Percentiles rank a stretch among this genome's conserved stretches.
These are phyloP conservation scores for Caenorhabditis macrosperma DNA, from an alignment of 2,888 invertebrate genomes.

Conservation along the genomic window DNA sequence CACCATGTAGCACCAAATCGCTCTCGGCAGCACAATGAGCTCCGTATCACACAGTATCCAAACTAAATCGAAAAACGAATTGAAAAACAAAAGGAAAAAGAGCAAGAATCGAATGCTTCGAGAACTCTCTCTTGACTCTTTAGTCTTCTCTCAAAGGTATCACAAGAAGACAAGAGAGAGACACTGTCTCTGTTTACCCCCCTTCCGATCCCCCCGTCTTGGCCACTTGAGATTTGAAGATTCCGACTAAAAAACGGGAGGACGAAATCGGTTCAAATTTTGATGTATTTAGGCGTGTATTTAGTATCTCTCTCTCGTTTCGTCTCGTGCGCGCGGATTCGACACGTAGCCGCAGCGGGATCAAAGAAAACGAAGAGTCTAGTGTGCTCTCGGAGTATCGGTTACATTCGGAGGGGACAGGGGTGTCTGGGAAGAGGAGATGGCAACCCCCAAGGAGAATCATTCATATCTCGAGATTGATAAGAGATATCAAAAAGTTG, in stretches of 20 bases:
- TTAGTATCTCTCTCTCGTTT: too few relatives aligned
- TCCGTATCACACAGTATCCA: too few relatives aligned
- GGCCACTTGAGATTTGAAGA: conserved; percentile 43
- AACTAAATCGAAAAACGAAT: too few relatives aligned
- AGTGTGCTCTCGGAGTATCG: conserved; percentile 26
- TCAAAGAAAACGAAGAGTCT: conserved; percentile 19
- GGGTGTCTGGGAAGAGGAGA: neutral
- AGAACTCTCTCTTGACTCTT: too few relatives aligned
- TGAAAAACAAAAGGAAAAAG: too few relatives aligned
- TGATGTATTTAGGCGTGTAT: conserved; percentile 39
- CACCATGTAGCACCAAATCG: too few relatives aligned
- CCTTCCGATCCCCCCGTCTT: neutral
- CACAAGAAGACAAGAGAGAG: neutral
- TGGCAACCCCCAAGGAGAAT: too few relatives aligned
- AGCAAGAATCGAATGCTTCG: too few relatives aligned
- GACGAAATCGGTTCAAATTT: conserved; percentile 44
- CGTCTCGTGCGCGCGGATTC: neutral
- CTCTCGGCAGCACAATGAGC: too few relatives aligned
- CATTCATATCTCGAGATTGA: too few relatives aligned
- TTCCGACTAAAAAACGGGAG: neutral
- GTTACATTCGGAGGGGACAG: neutral
- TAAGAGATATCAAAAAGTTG: too few relatives aligned
- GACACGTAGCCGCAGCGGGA: conserved; percentile 33
- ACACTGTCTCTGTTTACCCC: conserved; percentile 4
- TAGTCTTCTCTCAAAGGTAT: too few relatives aligned